Evolutionary conservation across 2,797 vertebrate species (phyloP).

Genomic region (Falco cherrug): DNA sequence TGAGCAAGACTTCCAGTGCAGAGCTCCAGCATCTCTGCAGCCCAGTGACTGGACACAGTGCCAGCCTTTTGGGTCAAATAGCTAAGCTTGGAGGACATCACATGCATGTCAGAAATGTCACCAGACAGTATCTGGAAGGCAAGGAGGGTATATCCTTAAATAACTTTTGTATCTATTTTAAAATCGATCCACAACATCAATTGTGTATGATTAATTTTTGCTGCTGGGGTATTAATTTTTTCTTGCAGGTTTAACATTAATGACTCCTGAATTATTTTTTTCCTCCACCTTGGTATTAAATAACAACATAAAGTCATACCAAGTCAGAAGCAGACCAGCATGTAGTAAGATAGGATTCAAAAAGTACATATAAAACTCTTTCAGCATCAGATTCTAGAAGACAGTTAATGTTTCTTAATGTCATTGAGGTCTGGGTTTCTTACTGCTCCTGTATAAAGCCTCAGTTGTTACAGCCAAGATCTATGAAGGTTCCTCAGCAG

Average conservation of each 20-base stretch:
- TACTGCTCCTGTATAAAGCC: not conserved
- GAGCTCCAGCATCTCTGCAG: not conserved
- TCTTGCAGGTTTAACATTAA: not conserved
- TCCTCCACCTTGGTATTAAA: not conserved
- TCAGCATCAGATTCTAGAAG: not conserved
- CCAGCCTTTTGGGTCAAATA: not conserved
- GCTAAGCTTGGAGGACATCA: not conserved
- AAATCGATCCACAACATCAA: not conserved
- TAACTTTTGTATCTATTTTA: not conserved
- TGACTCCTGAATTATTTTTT: not conserved
- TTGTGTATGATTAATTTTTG: not conserved
- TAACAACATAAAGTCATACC: not conserved
- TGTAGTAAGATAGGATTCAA: not conserved
- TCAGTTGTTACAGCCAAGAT: not conserved
- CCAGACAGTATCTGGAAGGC: not conserved
- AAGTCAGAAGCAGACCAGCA: not conserved
- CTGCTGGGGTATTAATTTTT: not conserved
- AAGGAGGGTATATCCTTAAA: not conserved
- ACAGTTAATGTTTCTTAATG: not conserved
- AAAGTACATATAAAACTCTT: not conserved
- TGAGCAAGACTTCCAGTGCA: not conserved
- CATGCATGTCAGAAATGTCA: not conserved
- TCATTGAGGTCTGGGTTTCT: not conserved
- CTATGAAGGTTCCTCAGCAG: not conserved
- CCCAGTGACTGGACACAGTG: not conserved